These are phyloP conservation scores for Geopemphigus sp. DNA, from an alignment of 1,140 invertebrate genomes.

Conservation along the genomic window DNA sequence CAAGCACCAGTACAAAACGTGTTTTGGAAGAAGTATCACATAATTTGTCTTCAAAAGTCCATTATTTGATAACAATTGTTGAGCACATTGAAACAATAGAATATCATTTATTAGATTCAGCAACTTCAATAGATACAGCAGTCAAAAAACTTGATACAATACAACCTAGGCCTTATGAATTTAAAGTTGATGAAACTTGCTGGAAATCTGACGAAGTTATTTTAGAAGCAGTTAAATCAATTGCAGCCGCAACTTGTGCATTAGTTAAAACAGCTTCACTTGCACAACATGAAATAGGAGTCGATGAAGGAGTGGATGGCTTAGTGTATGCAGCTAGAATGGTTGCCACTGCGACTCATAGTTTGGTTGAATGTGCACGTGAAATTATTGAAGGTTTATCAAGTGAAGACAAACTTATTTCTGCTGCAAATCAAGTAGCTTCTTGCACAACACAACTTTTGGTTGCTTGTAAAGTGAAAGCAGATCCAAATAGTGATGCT, in stretches of 20 bases:
- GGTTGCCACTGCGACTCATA: conserved; percentile 95
- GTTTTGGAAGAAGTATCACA: conserved; percentile 69
- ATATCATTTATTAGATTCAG: conserved; percentile 97
- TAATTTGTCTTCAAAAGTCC: conserved; percentile 86
- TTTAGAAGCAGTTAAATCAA: conserved; percentile 95
- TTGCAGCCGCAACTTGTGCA: conserved; percentile 93
- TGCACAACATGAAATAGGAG: conserved; percentile 92
- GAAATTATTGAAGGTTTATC: conserved; percentile 91
- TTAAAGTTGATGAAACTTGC: conserved; percentile 84
- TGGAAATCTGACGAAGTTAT: conserved; percentile 99
- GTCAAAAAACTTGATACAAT: conserved; percentile 92
- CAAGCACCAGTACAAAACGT: conserved; percentile 61
- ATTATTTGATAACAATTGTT: conserved; percentile 85
- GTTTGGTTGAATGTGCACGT: conserved; percentile 95
- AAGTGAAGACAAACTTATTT: conserved; percentile 93
- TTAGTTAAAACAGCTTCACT: conserved; percentile 94
- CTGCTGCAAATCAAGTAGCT: conserved; percentile 95
- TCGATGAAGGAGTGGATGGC: conserved; percentile 98
- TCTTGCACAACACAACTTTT: conserved; percentile 94
- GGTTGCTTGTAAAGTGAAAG: conserved; percentile 98
- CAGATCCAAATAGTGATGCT: conserved; percentile 91
- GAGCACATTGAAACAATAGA: conserved; percentile 94
- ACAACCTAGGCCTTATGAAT: conserved; percentile 68
- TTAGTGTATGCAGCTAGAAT: conserved; percentile 91
- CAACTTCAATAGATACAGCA: conserved; percentile 95